phyloP scores from a whole-genome alignment of 2,888 invertebrate genomes.

The Lordiphosa andalusiaca region DNA sequence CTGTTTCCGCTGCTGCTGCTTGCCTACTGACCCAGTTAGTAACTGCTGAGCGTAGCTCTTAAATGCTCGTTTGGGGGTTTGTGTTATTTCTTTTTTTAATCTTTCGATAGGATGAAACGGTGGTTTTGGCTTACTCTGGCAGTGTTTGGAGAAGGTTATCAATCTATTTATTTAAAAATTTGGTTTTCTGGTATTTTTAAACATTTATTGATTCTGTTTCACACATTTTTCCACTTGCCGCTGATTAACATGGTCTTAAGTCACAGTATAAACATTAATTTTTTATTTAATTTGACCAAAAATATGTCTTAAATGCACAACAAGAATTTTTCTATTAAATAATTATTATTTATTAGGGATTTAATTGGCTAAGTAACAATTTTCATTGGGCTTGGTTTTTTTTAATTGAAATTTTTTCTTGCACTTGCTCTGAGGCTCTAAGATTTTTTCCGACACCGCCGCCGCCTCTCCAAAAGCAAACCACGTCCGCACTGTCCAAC shows the following conservation, averaged over 20 bases:
- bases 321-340: slow-evolving; percentile 25
- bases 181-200: slow-evolving; percentile 31
- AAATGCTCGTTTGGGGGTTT: slow-evolving; percentile 29
- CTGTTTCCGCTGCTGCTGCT: neutral
- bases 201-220: slow-evolving; percentile 40
- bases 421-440: slow-evolving; percentile 19
- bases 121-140: slow-evolving; percentile 3
- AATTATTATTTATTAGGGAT: slow-evolving; percentile 13
- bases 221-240: slow-evolving; percentile 10
- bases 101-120: neutral
- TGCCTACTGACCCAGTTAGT: slow-evolving; percentile 42
- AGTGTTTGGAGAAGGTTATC: slow-evolving; percentile 1
- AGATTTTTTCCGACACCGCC: slow-evolving; percentile 26
- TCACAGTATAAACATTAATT: slow-evolving; percentile 6
- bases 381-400: slow-evolving; percentile 11
- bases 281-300: slow-evolving; percentile 1
- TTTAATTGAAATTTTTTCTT: slow-evolving; percentile 30
- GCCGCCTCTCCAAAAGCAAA: slow-evolving; percentile 33
- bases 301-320: slow-evolving; percentile 9
- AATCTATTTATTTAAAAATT: slow-evolving; percentile 5
- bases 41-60: slow-evolving; percentile 14
- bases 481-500: slow-evolving; percentile 74
- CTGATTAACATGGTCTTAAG: slow-evolving; percentile 8
- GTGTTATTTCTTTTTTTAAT: slow-evolving; percentile 7
- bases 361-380: slow-evolving; percentile 37